These are phyloP conservation scores for Gnathonemus echidnorhynchus DNA, from an alignment of 2,113 vertebrate species.

Conservation along the genomic window DNA sequence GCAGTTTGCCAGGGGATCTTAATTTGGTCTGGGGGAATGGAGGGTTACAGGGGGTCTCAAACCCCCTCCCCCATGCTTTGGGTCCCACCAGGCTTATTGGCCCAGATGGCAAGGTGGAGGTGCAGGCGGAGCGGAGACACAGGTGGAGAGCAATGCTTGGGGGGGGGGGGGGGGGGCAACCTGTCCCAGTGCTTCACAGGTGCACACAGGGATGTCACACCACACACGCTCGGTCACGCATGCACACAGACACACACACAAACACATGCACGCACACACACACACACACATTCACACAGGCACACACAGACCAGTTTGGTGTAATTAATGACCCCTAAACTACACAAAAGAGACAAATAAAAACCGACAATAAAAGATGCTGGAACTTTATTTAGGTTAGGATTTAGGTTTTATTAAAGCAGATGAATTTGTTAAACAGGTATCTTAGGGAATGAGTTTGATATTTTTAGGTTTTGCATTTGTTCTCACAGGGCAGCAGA, in stretches of 20 bases:
- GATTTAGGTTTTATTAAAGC: background rate
- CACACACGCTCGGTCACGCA: background rate
- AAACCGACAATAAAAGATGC: background rate
- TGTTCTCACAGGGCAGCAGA: background rate
- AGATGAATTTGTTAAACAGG: background rate
- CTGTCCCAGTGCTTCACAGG: conserved; percentile 1
- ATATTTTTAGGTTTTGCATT: background rate
- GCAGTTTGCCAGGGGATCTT: background rate
- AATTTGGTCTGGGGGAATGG: background rate
- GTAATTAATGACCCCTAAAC: background rate
- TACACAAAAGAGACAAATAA: background rate
- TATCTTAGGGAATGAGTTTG: background rate
- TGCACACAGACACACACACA: conserved; percentile 5
- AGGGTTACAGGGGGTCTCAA: background rate
- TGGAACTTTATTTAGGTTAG: background rate
- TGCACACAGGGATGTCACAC: background rate
- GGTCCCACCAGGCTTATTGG: background rate
- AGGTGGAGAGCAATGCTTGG: background rate
- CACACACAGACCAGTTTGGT: background rate
- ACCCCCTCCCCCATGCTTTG: background rate
- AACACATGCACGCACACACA: background rate
- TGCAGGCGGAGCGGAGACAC: background rate
- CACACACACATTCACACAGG: background rate
- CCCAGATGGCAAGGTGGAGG: conserved; percentile 16
- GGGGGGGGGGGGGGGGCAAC: background rate